Base-by-base conservation (phyloP, 1,140 invertebrate species). In the Drosophila albomicans region DNA sequence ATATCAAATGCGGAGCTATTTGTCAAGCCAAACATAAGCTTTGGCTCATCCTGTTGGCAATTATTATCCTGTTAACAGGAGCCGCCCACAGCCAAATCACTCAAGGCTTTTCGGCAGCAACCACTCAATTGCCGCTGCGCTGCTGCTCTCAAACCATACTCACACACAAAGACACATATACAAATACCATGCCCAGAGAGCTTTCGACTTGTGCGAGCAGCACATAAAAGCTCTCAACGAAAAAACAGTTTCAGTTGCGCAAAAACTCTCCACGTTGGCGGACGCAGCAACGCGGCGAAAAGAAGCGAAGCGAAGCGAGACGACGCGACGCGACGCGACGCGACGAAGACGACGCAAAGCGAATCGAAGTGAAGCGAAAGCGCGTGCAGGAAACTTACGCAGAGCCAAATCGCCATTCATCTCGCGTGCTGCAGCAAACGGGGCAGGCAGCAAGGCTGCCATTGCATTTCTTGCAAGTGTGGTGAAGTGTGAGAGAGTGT, bases 201-300 rank as follows among this genome's bases (percentile, higher is more conserved):
- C 80, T 82, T 75, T 75, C 6, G 51, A 35, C 59, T 52, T 20
- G 16, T 16, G 28, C 41, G 35, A 28, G 49, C 41, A 63, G 41
- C 63, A 35, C 30, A n/a, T 0, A 45, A 88, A 88, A 88, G 80
- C 85, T 89, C 30, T 49, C 1, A 28, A 16, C 48, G 46, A 68
- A 68, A 71, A 56, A 65, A 80, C 57, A 38, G 54, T 41, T 41
- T 57, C 15, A 84, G 78, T 88, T 88, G 84, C 81, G 84, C 80
- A 80, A 79, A 84, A 89, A 84, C 78, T 84, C 85, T 89, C 78
- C 81, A 75, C 72, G 59, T 38, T 63, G 51, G 30, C 69, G 78
- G 75, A 81, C 79, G 78, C 58, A 43, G 61, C 64, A 28, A 45
- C 43, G 51, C 79, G 16, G 25, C 58, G 8, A 61, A 46, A 45